A percentile compares a stretch with the other conserved stretches of the same genome.
Evolutionary conservation across 2,113 vertebrate genomes (phyloP).

Genomic region (Halichoerus grypus): DNA sequence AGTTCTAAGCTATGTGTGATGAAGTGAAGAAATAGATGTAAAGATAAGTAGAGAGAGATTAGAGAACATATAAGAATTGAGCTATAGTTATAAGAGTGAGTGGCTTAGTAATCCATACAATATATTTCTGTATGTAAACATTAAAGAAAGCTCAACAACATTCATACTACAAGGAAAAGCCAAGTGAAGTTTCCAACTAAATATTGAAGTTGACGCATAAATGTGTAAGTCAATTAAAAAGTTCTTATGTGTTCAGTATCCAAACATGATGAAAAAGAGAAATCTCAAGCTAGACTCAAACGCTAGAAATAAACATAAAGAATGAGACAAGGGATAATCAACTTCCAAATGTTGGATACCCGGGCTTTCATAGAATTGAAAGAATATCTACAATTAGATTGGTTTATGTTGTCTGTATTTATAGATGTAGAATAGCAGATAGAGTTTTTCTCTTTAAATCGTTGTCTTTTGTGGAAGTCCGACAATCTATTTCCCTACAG

Average conservation of each 20-base stretch:
- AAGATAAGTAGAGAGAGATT: neutral
- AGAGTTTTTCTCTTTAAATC: neutral
- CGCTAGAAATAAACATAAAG: neutral
- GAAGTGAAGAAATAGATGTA: neutral
- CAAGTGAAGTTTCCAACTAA: neutral
- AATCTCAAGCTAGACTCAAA: neutral
- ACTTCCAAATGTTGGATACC: neutral
- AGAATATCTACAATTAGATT: neutral
- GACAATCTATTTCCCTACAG: neutral
- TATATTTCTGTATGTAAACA: neutral
- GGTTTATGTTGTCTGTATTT: neutral
- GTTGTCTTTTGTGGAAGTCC: neutral
- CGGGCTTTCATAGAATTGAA: neutral
- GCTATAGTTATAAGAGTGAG: neutral
- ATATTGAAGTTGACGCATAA: neutral
- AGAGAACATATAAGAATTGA: neutral
- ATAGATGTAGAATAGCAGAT: neutral
- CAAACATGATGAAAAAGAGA: neutral
- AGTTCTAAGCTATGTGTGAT: neutral
- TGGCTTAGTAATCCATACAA: neutral
- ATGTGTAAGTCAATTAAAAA: neutral
- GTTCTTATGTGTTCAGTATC: neutral
- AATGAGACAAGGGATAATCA: neutral
- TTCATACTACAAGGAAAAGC: neutral
- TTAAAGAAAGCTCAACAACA: neutral